A percentile compares a stretch with the other conserved stretches of the same genome.
Conservation (phyloP, 2,888 invertebrate species). For the Agrotis puta region DNA sequence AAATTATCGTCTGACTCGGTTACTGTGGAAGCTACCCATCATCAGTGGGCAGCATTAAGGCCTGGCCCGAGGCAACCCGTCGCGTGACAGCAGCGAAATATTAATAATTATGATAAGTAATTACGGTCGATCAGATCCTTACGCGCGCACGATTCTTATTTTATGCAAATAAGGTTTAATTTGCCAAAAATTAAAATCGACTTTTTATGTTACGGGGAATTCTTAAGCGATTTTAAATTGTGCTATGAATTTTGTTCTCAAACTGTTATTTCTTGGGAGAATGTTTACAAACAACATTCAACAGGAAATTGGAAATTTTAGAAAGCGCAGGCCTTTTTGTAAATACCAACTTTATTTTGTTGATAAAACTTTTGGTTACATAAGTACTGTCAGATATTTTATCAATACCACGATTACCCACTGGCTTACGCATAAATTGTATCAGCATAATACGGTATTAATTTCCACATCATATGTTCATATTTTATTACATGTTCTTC, state of each 20-base stretch:
- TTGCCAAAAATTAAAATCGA: conserved; percentile 65
- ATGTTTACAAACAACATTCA: conserved; percentile 36
- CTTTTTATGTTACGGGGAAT: conserved; percentile 47
- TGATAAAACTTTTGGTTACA: not conserved
- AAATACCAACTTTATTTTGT: not conserved
- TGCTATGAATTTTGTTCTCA: conserved; percentile 36
- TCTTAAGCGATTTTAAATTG: conserved; percentile 54
- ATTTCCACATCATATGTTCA: conserved; percentile 36
- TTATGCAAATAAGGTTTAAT: conserved; percentile 75
- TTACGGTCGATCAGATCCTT: conserved; percentile 75
- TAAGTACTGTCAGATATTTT: not conserved
- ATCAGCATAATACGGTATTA: conserved; percentile 29
- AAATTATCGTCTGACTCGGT: conserved; percentile 86
- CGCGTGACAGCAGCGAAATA: conserved; percentile 86
- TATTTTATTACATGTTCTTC: conserved; percentile 69
- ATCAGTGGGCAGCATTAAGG: conserved; percentile 78
- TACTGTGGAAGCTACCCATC: conserved; percentile 81
- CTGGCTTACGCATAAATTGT: conserved; percentile 45
- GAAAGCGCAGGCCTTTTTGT: not conserved
- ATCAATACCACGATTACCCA: conserved; percentile 18
- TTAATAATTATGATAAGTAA: conserved; percentile 84
- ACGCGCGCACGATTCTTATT: conserved; percentile 68
- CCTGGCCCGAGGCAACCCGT: conserved; percentile 74
- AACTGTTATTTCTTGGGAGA: conserved; percentile 22
- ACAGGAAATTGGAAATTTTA: not conserved